Conservation (phyloP, 23 tunicate genomes). For the Ciona savignyi region DNA sequence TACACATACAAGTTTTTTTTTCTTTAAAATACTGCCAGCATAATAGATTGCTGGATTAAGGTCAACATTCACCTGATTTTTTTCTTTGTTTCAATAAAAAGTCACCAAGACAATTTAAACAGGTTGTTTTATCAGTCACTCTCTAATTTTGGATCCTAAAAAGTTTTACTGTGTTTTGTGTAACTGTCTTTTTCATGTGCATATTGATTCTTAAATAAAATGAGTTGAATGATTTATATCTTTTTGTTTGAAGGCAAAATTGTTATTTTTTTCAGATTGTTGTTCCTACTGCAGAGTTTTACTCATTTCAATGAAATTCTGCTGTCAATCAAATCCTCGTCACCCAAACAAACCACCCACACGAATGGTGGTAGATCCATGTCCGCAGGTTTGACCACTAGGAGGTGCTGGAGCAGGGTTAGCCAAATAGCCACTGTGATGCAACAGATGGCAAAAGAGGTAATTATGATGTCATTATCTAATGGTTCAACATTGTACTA, state of each 20-base stretch:
- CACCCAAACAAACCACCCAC: not conserved
- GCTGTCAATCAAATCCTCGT: conserved; percentile 13
- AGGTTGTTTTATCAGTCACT: no score
- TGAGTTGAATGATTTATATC: no score
- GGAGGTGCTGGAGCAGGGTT: conserved; percentile 73
- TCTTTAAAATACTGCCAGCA: not conserved
- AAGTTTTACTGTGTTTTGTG: no score
- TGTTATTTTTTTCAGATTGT: conserved; percentile 58
- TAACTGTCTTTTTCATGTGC: no score
- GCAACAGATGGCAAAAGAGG: conserved; percentile 68
- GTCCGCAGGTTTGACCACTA: conserved; percentile 75
- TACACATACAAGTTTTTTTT: not conserved
- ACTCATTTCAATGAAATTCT: conserved; percentile 71
- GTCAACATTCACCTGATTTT: no score
- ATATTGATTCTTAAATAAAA: no score
- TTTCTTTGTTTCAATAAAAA: no score
- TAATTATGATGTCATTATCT: conserved; percentile 3
- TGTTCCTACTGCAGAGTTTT: conserved; percentile 64
- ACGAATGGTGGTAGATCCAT: not conserved
- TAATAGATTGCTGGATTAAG: no score
- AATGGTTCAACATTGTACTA: no score
- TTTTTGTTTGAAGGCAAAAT: no score
- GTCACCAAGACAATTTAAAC: no score
- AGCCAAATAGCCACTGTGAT: conserved; percentile 54
- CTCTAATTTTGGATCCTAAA: no score